Percentiles rank a stretch among this genome's conserved stretches.
Conservation (phyloP, 2,888 invertebrate species). For the Hyppa rectilinea region DNA sequence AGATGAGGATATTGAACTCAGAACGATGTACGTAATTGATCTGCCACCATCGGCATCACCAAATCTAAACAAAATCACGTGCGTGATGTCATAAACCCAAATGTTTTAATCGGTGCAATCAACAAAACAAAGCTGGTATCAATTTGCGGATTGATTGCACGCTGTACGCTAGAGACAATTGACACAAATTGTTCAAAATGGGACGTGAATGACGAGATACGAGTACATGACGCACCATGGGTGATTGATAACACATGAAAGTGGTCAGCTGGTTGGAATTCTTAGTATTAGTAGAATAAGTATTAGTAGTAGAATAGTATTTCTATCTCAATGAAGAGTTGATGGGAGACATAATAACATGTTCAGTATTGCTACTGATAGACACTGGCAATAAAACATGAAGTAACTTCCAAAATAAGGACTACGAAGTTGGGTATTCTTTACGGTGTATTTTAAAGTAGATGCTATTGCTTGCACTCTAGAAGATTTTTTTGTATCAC, state of each 20-base stretch:
- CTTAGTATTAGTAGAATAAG: no score
- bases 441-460: no score
- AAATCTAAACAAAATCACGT: slow-evolving; percentile 34
- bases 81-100: slow-evolving; percentile 21
- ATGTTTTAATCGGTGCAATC: slow-evolving; percentile 27
- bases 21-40: not conserved
- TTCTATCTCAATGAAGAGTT: slow-evolving; percentile 3
- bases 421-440: not conserved
- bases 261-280: slow-evolving; percentile 19
- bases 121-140: slow-evolving; percentile 43
- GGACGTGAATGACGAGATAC: slow-evolving; percentile 13
- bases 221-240: slow-evolving; percentile 25
- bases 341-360: no score
- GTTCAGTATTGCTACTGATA: not conserved
- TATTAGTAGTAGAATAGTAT: no score
- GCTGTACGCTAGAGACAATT: slow-evolving; percentile 46
- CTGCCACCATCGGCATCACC: not conserved
- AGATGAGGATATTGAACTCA: not conserved
- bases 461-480: not conserved
- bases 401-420: not conserved
- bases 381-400: not conserved
- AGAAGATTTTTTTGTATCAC: not conserved
- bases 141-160: slow-evolving; percentile 45
- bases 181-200: slow-evolving; percentile 52
- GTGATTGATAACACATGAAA: slow-evolving; percentile 6